These are phyloP conservation scores for Anguilla marmorata DNA, from an alignment of 2,797 vertebrate species.

Conservation along the genomic window DNA sequence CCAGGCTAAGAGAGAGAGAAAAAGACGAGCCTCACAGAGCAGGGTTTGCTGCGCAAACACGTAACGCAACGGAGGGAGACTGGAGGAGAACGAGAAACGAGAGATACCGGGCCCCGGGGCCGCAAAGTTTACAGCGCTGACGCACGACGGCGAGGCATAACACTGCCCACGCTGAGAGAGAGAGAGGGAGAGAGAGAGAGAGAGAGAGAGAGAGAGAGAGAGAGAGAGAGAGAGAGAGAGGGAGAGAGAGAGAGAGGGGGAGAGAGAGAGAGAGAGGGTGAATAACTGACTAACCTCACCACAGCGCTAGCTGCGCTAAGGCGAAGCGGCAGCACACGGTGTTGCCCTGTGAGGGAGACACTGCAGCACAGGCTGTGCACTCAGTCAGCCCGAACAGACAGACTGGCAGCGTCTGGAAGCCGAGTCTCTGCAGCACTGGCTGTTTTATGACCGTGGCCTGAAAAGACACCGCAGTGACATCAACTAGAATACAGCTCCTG, in stretches of 20 bases:
- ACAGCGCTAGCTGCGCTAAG: not conserved
- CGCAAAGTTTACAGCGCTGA: not conserved
- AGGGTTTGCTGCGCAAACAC: not conserved
- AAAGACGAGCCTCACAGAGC: not conserved
- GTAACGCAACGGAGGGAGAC: not conserved
- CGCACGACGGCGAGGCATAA: not conserved
- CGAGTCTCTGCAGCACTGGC: not conserved
- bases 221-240: too few species aligned
- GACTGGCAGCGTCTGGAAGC: not conserved
- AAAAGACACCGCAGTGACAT: not conserved
- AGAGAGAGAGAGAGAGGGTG: not conserved
- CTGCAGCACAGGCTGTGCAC: not conserved
- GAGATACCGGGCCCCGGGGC: not conserved
- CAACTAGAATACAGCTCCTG: not conserved
- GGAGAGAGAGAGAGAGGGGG: not conserved
- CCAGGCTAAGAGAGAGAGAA: not conserved
- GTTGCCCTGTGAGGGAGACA: not conserved
- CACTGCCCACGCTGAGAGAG: not conserved
- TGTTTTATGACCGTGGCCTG: not conserved
- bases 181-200: not conserved
- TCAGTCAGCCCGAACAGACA: not conserved
- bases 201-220: too few species aligned
- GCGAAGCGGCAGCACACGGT: not conserved
- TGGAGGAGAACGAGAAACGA: not conserved
- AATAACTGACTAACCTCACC: not conserved